Conservation (phyloP, 2,113 vertebrate genomes). For the Hippocampus guttulatus region DNA sequence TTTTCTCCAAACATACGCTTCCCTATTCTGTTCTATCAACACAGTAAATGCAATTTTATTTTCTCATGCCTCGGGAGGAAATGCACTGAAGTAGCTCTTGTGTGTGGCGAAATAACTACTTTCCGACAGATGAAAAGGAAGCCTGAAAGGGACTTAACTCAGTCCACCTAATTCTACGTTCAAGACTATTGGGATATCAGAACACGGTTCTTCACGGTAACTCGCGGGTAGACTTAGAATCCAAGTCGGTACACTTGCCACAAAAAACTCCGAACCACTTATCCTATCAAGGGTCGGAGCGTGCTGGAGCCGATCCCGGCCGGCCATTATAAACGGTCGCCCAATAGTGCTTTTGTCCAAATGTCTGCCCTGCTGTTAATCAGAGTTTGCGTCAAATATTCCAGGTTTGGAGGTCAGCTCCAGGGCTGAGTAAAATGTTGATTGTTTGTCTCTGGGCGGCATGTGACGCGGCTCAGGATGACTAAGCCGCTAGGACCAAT, state of each 20-base stretch:
- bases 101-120: not conserved
- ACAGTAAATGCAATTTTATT: not conserved
- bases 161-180: too few species aligned
- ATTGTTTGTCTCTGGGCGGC: conserved; percentile 53
- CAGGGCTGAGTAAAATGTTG: conserved; percentile 8
- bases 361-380: not conserved
- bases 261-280: not conserved
- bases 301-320: too few species aligned
- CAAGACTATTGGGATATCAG: too few species aligned
- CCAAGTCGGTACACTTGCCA: too few species aligned
- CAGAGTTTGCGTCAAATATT: not conserved
- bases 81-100: not conserved
- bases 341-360: not conserved
- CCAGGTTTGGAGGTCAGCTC: not conserved
- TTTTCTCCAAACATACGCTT: not conserved
- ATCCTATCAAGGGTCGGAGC: too few species aligned
- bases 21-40: not conserved
- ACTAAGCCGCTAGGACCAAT: conserved; percentile 68
- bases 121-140: not conserved
- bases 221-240: too few species aligned
- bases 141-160: not conserved
- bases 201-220: too few species aligned
- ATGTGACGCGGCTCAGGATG: conserved; percentile 61
- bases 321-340: not conserved
- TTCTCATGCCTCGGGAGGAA: not conserved